Evolutionary conservation across 2,113 vertebrate species (phyloP), one percentile per base, ranked within the genome.

Genomic region (Caranx ignobilis): DNA sequence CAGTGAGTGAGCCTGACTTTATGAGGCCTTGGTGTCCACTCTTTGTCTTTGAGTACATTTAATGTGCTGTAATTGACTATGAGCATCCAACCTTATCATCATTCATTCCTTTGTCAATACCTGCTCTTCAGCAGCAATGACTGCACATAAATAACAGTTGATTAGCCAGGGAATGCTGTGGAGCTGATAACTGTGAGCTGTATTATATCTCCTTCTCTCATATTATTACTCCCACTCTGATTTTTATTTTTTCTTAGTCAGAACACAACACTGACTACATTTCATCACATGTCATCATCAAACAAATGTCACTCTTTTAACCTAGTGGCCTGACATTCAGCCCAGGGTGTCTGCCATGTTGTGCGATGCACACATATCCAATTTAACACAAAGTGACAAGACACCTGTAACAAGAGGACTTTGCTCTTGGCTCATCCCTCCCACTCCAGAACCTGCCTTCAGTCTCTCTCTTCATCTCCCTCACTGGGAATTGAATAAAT

Each of bases 301-400:
- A 77, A 85, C 32, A 54, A 52, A 39, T 1, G 13, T 60, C 52
- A 48, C 26, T 16, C 57, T 63, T 81, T 73, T 75, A 70, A 79
- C 55, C 65, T 19, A 15, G 35, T 48, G 74, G 48, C 0, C 10
- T 61, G 71, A 83, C 60, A 62, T 72, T 77, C 52, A 75, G 65
- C 84, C 61, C 12, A 9, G 48, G 69, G 77, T 37, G 71, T 10
- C 47, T 65, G 43, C 18, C 54, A n/a, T 43, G 61, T 41, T 13
- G 52, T 26, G 41, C 0, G 0, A 32, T 12, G 26, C 61, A 26
- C 55, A 61, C 48, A 82, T 39, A 81, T 71, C 32, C 57, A 75
- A 77, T 81, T 45, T 72, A 81, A 79, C 72, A 15, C 39, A 77
- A 67, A 83, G 71, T 69, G 74, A 88, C 73, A 81, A 78, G 74